These are phyloP conservation scores for Dioctria rufipes DNA, from an alignment of 2,888 invertebrate species.

Conservation along the genomic window DNA sequence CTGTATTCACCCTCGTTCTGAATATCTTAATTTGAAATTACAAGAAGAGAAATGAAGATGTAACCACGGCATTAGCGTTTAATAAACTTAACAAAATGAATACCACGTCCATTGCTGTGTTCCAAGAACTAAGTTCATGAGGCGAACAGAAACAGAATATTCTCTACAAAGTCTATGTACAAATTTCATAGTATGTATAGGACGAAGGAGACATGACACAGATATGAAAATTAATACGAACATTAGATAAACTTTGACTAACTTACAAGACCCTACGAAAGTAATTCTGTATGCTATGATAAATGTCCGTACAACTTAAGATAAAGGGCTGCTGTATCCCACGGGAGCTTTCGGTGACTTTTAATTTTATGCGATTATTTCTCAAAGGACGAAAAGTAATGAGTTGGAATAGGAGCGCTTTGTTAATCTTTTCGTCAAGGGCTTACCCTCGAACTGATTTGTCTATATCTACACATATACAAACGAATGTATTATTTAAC, in stretches of 20 bases:
- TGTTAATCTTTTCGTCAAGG: conserved; percentile 1
- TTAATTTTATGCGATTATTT: conserved; percentile 47
- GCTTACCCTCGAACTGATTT: too few species aligned
- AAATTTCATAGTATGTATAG: neutral
- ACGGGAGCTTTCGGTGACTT: conserved; percentile 32
- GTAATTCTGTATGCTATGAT: conserved; percentile 41
- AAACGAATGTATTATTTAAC: too few species aligned
- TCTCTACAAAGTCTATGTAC: neutral
- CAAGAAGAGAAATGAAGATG: conserved; percentile 44
- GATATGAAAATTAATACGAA: conserved; percentile 51
- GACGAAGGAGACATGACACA: conserved; percentile 20
- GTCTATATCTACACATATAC: too few species aligned
- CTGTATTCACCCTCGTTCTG: conserved; percentile 10
- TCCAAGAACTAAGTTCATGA: neutral
- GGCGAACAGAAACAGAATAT: neutral
- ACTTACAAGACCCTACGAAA: conserved; percentile 31
- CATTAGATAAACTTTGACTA: conserved; percentile 51
- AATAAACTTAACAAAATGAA: conserved; percentile 38
- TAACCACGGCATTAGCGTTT: conserved; percentile 51
- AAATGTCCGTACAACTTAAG: conserved; percentile 47
- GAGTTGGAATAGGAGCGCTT: neutral
- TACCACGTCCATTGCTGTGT: conserved; percentile 11
- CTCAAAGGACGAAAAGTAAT: conserved; percentile 42
- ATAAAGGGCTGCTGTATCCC: conserved; percentile 43
- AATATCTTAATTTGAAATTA: conserved; percentile 52